Evolutionary conservation across 2,797 vertebrate genomes (phyloP).

Genomic region (Hippocampus kuda): DNA sequence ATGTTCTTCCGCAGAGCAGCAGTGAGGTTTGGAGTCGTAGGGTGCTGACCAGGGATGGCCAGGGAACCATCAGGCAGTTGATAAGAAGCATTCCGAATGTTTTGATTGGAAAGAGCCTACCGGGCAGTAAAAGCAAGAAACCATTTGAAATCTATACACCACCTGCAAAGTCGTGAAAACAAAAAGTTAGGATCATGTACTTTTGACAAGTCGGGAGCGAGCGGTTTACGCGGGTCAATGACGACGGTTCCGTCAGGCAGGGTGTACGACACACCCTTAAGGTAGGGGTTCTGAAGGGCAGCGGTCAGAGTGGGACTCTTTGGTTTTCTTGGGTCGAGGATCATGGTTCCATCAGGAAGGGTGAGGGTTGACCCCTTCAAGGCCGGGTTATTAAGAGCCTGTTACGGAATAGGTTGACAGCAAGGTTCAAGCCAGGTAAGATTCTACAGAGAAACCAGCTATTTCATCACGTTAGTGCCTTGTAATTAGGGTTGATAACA

Average conservation of each 20-base stretch:
- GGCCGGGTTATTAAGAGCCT: conserved; percentile 66
- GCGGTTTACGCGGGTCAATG: conserved; percentile 60
- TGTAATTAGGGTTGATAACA: conserved; percentile 3
- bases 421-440: conserved; percentile 6
- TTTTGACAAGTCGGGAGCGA: conserved; percentile 49
- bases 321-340: conserved; percentile 63
- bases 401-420: conserved; percentile 8
- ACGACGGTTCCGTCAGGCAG: conserved; percentile 67
- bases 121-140: conserved; percentile 7
- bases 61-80: conserved; percentile 61
- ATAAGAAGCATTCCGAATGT: conserved; percentile 58
- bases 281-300: conserved; percentile 62
- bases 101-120: conserved; percentile 55
- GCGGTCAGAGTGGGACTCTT: conserved; percentile 51
- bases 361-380: conserved; percentile 59
- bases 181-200: conserved; percentile 26
- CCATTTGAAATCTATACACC: not conserved
- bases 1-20: conserved; percentile 58
- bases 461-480: not conserved
- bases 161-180: not conserved
- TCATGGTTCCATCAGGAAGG: conserved; percentile 67
- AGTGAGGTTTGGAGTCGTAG: conserved; percentile 48
- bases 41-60: conserved; percentile 58
- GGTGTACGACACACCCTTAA: conserved; percentile 57
- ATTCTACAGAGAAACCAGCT: not conserved